Base-by-base conservation (phyloP, 2,113 vertebrate species). In the Rhizomys pruinosus region DNA sequence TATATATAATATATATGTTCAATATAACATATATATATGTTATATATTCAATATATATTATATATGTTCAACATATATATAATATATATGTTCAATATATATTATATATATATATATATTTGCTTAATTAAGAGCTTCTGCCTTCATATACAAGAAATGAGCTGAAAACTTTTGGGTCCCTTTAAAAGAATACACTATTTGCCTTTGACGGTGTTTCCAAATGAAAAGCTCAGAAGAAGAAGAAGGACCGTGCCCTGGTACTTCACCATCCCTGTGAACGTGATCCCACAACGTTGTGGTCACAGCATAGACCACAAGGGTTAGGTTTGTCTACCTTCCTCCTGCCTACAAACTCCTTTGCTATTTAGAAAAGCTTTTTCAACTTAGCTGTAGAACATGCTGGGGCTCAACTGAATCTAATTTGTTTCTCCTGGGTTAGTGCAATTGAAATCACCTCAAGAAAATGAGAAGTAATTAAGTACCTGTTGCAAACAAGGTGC, bases 401-500 rank as follows among this genome's bases (percentile, higher is more conserved):
- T 89, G 76, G 76, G 89, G 42, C 84, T 91, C 89, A 87, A 37
- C 87, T 34, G 90, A 87, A 85, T 95, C 92, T 94, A 90, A 91
- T 94, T 87, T 90, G 84, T 95, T 82, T 95, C 95, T 96, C 72
- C 91, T 95, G 94, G 84, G 91, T 95, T 92, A 81, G 71, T 91
- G 93, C 81, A 88, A 87, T 92, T 90, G 96, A 95, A n/a, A 95
- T 97, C 81, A 93, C 94, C 94, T 90, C 55, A 76, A 84, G 94
- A 93, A 94, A 96, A 95, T 72, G 84, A 94, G 96, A 95, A 88
- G 93, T 93, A 96, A 87, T 94, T 95, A 94, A 96, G 81, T 84
- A 96, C 87, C 96, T 97, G 94, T 96, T 90, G 94, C 89, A 92
- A 90, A 79, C 87, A 84, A 88, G 90, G 80, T 32, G 25, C 90